A percentile compares a stretch with the other conserved stretches of the same genome.
Evolutionary conservation across 2,113 vertebrate species (phyloP).

Genomic region (Ochotona curzoniae): DNA sequence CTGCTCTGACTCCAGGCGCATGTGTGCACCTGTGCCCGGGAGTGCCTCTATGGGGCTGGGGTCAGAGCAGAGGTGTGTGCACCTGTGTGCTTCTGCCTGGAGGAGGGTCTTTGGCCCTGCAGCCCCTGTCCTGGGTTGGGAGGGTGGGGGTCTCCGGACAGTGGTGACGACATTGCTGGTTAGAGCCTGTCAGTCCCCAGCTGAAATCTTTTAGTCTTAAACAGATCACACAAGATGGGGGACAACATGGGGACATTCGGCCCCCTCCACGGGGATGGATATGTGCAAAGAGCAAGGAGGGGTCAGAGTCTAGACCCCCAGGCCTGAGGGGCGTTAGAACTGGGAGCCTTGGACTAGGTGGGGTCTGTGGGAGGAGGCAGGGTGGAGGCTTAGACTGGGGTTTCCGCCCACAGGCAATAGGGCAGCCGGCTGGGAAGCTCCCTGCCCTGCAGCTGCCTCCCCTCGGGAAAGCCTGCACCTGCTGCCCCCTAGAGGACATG

Average conservation of each 20-base stretch:
- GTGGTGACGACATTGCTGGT: slow-evolving; percentile 64
- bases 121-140: background rate
- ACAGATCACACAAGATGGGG: slow-evolving; percentile 48
- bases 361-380: background rate
- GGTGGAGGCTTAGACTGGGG: background rate
- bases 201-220: slow-evolving; percentile 68
- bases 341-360: background rate
- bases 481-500: slow-evolving; percentile 78
- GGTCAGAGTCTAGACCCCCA: background rate
- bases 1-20: background rate
- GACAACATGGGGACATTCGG: too few species aligned
- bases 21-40: background rate
- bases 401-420: background rate
- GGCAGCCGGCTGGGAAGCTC: background rate
- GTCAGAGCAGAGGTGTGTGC: background rate
- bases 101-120: slow-evolving; percentile 13
- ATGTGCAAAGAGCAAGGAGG: background rate
- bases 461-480: slow-evolving; percentile 59
- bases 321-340: background rate
- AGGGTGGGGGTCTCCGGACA: background rate
- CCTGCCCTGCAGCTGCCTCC: background rate
- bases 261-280: background rate
- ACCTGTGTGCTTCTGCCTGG: background rate
- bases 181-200: slow-evolving; percentile 67
- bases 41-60: background rate